Evolutionary conservation across 2,797 vertebrate genomes (phyloP), one percentile per base, ranked within the genome.

Genomic region (Vultur gryphus): DNA sequence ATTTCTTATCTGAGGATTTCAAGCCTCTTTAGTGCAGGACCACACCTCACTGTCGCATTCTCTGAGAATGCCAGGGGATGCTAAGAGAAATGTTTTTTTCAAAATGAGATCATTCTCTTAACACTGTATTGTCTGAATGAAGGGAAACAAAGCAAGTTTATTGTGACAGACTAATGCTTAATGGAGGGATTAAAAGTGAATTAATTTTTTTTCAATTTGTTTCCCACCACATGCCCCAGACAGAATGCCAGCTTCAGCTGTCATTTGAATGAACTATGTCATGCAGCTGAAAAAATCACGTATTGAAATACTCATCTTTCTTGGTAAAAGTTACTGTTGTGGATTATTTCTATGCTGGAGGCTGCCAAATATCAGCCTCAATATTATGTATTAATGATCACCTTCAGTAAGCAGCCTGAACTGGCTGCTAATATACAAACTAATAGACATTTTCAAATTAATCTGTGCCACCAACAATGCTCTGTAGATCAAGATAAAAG

Each of bases 1-100:
- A 24, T 76, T 77, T 52, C 90, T 93, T 92, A 90, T 77, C 93
- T 43, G n/a, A 26, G 58, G 17, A 91, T 80, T 95, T 86, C 90
- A 94, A 93, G 76, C 41, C 69, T 44, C 65, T 61, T 51, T 4
- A 72, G 10, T 31, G 54, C 66, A 64, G 66, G 77, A 70, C 66
- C 76, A 66, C 70, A 31, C 37, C 58, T 5, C 65, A 2, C 73
- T 33, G 29, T 48, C 44, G 11, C 43, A 6, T 52, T 79, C 48
- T 28, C 71, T 43, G 41, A 85, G 33, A 94, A 66, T 24, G 33
- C n/a, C 84, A 37, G 51, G 62, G 43, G 39, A 75, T 12, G 37
- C 39, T 8, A 90, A 65, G n/a, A 21, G 44, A 66, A 69, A 49
- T 17, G 35, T 75, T 82, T 87, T 87, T 69, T 82, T 12, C 67